phyloP scores from a whole-genome alignment of 2,797 vertebrate species.

The Leptoclinus maculatus region DNA sequence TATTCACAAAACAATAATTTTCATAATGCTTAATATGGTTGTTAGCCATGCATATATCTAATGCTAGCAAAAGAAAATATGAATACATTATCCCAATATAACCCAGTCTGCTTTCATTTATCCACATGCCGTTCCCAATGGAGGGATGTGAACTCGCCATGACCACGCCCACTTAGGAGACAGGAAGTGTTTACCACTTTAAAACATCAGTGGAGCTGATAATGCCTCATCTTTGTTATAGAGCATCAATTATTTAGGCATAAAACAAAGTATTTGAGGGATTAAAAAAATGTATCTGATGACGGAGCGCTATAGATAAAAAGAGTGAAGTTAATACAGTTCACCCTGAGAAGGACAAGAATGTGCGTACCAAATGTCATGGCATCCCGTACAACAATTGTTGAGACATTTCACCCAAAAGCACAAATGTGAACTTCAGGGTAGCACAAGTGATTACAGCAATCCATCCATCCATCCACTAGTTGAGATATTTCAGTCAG shows the following conservation, averaged over 20 bases:
- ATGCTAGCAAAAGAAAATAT: too few species aligned
- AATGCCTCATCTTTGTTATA: not conserved
- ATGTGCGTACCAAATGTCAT: not conserved
- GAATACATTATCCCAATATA: too few species aligned
- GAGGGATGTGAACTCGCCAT: not conserved
- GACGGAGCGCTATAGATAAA: not conserved
- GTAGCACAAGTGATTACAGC: not conserved
- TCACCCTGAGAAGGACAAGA: not conserved
- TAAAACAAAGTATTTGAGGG: not conserved
- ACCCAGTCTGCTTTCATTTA: too few species aligned
- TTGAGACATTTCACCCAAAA: not conserved
- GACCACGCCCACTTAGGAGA: not conserved
- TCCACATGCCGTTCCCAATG: too few species aligned
- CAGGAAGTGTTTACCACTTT: not conserved
- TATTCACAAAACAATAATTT: too few species aligned
- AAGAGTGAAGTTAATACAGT: not conserved
- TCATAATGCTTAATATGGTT: too few species aligned
- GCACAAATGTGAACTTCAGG: not conserved
- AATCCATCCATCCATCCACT: not conserved
- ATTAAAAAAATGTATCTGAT: not conserved
- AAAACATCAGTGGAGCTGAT: not conserved
- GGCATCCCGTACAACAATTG: not conserved
- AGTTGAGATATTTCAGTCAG: slow-evolving; percentile 2
- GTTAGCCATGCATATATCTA: too few species aligned
- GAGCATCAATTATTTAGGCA: not conserved